Evolutionary conservation across 2,797 vertebrate genomes (phyloP), one percentile per base, ranked within the genome.

Genomic region (Danio jaintianensis): DNA sequence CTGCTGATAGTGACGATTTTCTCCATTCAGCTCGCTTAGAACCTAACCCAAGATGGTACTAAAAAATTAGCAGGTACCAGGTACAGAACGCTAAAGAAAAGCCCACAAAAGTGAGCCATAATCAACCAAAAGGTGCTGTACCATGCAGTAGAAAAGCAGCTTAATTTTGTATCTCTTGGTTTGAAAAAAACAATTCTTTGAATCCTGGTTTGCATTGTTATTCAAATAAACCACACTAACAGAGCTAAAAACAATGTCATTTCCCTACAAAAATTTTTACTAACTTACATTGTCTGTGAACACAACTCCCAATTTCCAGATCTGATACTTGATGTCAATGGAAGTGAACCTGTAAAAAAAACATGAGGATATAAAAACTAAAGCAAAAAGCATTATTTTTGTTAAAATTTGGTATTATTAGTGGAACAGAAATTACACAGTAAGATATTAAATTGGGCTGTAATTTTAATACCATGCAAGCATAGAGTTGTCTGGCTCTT

Each of bases 261-360:
- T 7, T 13, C 29, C 36, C 5, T 13, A 18, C 61, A 2, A 0
- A 68, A 52, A n/a, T 15, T 18, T 6, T 9, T 11, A 15, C 11
- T 0, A 40, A 81, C 96, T 96, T 93, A 98, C 97, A 1, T 97
- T 96, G 7, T 98, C 95, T 2, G 97, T 98, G 87, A 98, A 97
- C 62, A 98, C 94, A 66, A 98, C 96, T 7, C 97, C 97, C 5
- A 97, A 96, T 85, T 98, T 98, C 97, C 97, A 98, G 87, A 98
- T 94, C 91, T 97, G 96, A 90, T 97, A 98, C 85, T 98, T 97
- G 78, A 97, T 88, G 81, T 98, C 97, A n/a, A 96, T 92, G 72
- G 95, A 90, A 0, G 95, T 96, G 72, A 89, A 62, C 96, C 97
- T 98, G 67, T n/a, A n/a, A 76, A 77, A 64, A 52, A 29, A 29